Conservation (phyloP, 2,113 vertebrate genomes). For the Eudorcas thomsonii region DNA sequence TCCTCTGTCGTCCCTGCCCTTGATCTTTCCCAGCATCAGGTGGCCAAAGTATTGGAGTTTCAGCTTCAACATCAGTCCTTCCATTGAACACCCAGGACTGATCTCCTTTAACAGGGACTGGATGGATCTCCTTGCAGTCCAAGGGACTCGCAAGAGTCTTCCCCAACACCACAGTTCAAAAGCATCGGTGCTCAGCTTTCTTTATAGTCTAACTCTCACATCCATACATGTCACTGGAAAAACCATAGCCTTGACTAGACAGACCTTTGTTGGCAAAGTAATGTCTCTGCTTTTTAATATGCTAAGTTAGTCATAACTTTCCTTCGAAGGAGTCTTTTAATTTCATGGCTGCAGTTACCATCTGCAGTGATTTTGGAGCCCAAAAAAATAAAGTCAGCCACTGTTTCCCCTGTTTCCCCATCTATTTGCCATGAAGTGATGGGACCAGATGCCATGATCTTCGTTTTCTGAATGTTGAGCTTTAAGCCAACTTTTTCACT, state of each 20-base stretch:
- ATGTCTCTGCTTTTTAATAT: background rate
- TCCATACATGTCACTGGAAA: background rate
- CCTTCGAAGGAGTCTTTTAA: background rate
- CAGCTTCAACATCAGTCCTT: background rate
- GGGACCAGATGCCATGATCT: background rate
- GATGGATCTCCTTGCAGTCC: background rate
- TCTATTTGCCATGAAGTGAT: background rate
- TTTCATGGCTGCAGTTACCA: background rate
- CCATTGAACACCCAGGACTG: background rate
- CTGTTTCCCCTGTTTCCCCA: background rate
- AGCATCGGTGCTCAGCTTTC: background rate
- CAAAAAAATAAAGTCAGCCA: background rate
- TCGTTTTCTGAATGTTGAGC: background rate
- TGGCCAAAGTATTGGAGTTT: background rate
- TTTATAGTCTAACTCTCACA: background rate
- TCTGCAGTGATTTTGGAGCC: background rate
- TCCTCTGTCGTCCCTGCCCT: background rate
- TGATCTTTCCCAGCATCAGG: background rate
- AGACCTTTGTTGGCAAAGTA: background rate
- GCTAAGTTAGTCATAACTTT: background rate
- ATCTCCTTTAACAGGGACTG: background rate
- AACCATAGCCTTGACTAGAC: background rate
- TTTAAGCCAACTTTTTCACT: background rate
- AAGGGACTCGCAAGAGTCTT: background rate
- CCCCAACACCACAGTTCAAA: background rate